phyloP scores from a whole-genome alignment of 2,888 invertebrate species.

The Pyrochroa serraticornis region DNA sequence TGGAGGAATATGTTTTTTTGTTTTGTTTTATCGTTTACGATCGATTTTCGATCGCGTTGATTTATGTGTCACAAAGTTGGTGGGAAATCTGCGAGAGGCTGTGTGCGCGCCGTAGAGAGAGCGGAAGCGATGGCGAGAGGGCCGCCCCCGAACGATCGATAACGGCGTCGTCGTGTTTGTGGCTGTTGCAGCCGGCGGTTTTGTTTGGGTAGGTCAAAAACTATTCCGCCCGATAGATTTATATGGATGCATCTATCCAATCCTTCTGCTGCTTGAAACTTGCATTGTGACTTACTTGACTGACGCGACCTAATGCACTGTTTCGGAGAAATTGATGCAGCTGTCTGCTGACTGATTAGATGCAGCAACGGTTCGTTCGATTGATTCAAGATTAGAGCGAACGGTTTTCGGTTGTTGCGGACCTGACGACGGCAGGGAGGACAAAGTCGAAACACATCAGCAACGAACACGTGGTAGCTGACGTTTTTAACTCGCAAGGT shows the following conservation, averaged over 20 bases:
- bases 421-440: neutral
- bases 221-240: slow-evolving; percentile 20
- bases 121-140: slow-evolving; percentile 28
- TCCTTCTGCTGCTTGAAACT: slow-evolving; percentile 1
- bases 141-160: slow-evolving; percentile 11
- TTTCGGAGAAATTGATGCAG: no score
- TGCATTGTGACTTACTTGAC: neutral
- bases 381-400: neutral
- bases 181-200: slow-evolving; percentile 27
- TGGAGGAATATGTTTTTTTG: neutral
- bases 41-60: slow-evolving; percentile 30
- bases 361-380: neutral
- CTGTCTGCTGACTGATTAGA: no score
- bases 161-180: slow-evolving; percentile 25
- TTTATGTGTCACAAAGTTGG: slow-evolving; percentile 33
- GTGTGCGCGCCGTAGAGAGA: slow-evolving; percentile 10
- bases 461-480: no score
- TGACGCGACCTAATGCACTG: no score
- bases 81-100: slow-evolving; percentile 31
- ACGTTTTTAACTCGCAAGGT: no score
- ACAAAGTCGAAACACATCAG: neutral
- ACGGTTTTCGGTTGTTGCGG: no score
- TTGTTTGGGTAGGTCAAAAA: slow-evolving; percentile 33
- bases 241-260: slow-evolving; percentile 16
- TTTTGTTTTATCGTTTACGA: neutral